Conservation (phyloP, 2,797 vertebrate genomes). For the Urophycis tenuis region DNA sequence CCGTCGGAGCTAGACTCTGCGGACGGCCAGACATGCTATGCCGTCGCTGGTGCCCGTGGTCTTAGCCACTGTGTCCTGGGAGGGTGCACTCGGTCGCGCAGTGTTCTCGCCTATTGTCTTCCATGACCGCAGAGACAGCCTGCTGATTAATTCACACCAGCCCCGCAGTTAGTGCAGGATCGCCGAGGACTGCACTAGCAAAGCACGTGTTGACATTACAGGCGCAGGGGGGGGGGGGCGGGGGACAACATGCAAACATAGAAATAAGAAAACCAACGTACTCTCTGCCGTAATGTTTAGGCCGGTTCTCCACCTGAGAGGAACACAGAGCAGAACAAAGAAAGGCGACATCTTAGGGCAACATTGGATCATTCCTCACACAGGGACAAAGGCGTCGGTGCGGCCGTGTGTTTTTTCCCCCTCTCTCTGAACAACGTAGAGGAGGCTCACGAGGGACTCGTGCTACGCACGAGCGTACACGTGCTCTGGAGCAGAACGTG, state of each 20-base stretch:
- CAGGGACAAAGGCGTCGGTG: neutral
- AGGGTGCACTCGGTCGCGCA: neutral
- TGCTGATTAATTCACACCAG: neutral
- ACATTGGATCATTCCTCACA: neutral
- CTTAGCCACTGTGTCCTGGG: neutral
- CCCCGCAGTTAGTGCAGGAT: neutral
- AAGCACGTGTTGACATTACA: neutral
- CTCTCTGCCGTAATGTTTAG: slow-evolving; percentile 99
- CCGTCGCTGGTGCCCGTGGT: neutral
- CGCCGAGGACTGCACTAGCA: neutral
- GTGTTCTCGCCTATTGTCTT: neutral
- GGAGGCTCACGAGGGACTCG: neutral
- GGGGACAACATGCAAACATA: neutral
- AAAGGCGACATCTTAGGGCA: neutral
- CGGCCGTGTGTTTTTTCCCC: neutral
- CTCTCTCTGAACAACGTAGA: neutral
- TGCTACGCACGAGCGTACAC: neutral
- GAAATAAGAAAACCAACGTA: slow-evolving; percentile 66
- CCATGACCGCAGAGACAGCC: neutral
- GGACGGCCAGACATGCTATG: neutral
- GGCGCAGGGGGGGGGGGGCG: neutral
- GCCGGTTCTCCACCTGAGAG: slow-evolving; percentile 88
- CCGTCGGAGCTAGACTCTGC: neutral
- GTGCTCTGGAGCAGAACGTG: neutral
- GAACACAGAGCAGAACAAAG: slow-evolving; percentile 29